These are phyloP conservation scores for Brachypalpus laphriformis DNA, from an alignment of 2,888 invertebrate species.

Conservation along the genomic window DNA sequence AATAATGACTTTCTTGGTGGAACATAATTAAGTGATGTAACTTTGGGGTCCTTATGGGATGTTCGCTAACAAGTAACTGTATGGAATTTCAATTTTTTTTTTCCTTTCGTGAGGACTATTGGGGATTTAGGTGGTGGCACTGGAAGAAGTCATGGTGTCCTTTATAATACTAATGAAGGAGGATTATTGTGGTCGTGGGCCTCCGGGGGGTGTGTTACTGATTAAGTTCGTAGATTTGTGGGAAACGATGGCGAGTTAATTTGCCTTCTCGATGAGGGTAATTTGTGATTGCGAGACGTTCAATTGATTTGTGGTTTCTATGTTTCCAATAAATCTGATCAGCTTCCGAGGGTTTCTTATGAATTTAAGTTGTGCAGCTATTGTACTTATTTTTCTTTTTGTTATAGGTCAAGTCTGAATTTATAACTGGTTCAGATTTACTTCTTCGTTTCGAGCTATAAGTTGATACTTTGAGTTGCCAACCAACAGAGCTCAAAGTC, in stretches of 20 bases:
- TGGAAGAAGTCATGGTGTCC: background rate
- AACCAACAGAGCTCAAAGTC: too few species aligned
- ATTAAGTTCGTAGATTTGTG: conserved; percentile 8
- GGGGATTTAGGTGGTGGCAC: background rate
- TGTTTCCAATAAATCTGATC: background rate
- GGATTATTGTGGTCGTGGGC: background rate
- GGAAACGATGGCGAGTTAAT: background rate
- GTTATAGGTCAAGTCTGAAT: too few species aligned
- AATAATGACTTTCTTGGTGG: conserved; percentile 38
- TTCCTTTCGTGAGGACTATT: background rate
- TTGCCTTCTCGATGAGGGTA: background rate
- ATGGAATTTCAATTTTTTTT: conserved; percentile 50
- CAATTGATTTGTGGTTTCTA: background rate
- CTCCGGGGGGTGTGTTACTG: background rate
- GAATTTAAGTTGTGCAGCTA: too few species aligned
- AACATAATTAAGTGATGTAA: conserved; percentile 44
- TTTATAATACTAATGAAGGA: conserved; percentile 31
- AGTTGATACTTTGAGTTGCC: too few species aligned
- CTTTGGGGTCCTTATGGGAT: conserved; percentile 52
- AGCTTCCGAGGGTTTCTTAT: too few species aligned
- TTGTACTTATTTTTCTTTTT: too few species aligned
- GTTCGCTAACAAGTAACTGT: conserved; percentile 26
- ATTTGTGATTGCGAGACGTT: background rate
- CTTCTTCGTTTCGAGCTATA: too few species aligned
- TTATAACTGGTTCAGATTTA: too few species aligned